Base-by-base conservation (phyloP, 2,888 invertebrate genomes). In the Cerceris ruficornis region DNA sequence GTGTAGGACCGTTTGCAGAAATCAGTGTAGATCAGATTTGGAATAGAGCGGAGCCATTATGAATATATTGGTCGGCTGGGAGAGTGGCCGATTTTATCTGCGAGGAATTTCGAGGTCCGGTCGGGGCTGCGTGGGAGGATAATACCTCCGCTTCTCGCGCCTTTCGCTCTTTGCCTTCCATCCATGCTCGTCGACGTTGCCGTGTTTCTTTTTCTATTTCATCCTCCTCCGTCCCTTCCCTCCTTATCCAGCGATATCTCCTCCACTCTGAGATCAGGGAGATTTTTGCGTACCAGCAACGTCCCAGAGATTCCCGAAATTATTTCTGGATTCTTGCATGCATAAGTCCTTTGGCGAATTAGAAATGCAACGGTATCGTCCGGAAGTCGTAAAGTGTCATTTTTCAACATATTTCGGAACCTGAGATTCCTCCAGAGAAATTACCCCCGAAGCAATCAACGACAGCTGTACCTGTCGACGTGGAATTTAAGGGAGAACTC, bases 91-190 rank as follows among this genome's bases (percentile, higher is more conserved):
- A 90, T 90, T 90, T 90, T 91, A 91, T 91, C 91, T 89, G 80
- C 80, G 28, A 28, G 83, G 88, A 88, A 89, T 90, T 91, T 90
- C 84, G 86, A 85, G 87, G 86, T 85, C 80, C 83, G 86, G 83
- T 81, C 80, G 78, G 74, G 77, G 78, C 82, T 83, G 89, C 88
- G 90, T 90, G 89, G 90, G 89, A 91, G 91, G 88, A 91, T 89
- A 87, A 88, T 88, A 85, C 81, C 78, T 85, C 84, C 81, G 82
- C 85, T 81, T 77, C 84, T 86, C 81, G 77, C 79, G 80, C 78
- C 75, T 82, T 80, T 80, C 74, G 64, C 66, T 77, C 77, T 77
- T 80, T 78, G 65, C 54, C 65, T 82, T 60, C 57, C 68, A 69
- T 66, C 52, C 50, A 41, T 42, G 59, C 52, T 68, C 69, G 55